Evolutionary conservation across 2,797 vertebrate species (phyloP).

Genomic region (Anabas testudineus): DNA sequence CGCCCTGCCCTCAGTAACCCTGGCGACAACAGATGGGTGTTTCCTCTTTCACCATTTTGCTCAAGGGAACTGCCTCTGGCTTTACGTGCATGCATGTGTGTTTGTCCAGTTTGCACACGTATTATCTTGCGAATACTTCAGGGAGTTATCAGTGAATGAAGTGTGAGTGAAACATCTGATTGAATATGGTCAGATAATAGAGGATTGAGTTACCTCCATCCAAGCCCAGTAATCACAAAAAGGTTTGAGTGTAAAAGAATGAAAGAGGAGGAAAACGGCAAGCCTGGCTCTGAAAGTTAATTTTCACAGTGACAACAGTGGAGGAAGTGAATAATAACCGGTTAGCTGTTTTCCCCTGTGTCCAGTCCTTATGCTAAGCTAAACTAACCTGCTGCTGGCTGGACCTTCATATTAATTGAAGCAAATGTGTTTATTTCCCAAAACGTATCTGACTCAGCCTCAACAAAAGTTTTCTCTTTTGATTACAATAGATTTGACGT

Average conservation of each 20-base stretch:
- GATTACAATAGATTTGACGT: not conserved
- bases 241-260: constrained; percentile 5
- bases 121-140: constrained; percentile 11
- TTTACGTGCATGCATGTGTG: constrained; percentile 10
- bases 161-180: constrained; percentile 17
- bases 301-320: too few species aligned
- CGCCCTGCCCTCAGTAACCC: constrained; percentile 50
- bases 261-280: too few species aligned
- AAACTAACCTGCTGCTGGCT: too few species aligned
- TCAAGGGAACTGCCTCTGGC: constrained; percentile 26
- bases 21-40: constrained; percentile 52
- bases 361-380: too few species aligned
- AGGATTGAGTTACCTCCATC: not conserved
- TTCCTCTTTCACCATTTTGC: constrained; percentile 52
- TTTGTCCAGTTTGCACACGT: constrained; percentile 16
- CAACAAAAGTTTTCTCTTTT: too few species aligned
- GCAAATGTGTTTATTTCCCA: not conserved
- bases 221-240: not conserved
- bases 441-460: too few species aligned
- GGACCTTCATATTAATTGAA: too few species aligned
- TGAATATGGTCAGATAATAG: constrained; percentile 13
- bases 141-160: constrained; percentile 10
- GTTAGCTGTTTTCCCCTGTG: too few species aligned
- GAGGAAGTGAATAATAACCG: too few species aligned
- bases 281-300: too few species aligned